These are phyloP conservation scores for Cosmia pyralina DNA, from an alignment of 2,888 invertebrate species.

Conservation along the genomic window DNA sequence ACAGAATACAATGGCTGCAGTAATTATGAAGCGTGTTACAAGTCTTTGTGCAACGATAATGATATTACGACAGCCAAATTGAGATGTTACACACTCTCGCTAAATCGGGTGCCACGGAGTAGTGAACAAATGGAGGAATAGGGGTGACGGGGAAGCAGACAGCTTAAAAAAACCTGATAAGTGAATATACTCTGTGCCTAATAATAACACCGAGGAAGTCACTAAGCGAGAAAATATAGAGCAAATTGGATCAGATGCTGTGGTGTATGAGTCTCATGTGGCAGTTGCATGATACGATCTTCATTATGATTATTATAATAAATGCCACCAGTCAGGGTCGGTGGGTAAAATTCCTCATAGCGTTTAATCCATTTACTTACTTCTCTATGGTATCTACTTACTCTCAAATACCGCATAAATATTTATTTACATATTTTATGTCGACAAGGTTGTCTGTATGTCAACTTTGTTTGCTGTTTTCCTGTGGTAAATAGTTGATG, in stretches of 20 bases:
- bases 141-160: too few relatives aligned
- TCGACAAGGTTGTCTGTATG: neutral
- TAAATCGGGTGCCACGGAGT: slow-evolving; percentile 4
- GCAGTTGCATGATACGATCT: neutral
- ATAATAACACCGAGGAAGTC: neutral
- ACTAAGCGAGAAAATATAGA: neutral
- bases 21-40: slow-evolving; percentile 39
- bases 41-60: slow-evolving; percentile 28
- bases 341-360: neutral
- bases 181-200: neutral
- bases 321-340: rapidly evolving
- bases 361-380: neutral
- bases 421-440: slow-evolving; percentile 12
- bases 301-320: neutral
- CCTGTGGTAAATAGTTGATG: neutral
- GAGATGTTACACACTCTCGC: slow-evolving; percentile 18
- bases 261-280: neutral
- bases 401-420: neutral
- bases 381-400: neutral
- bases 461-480: slow-evolving; percentile 20
- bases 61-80: slow-evolving; percentile 22
- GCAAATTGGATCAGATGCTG: neutral
- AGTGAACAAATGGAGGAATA: slow-evolving; percentile 7
- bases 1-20: slow-evolving; percentile 43
- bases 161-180: neutral